Evolutionary conservation across 64 coral and sea anemone genomes (phyloP), one percentile per base, ranked within the genome.

Genomic region (Hydrozoanthus tunicans): DNA sequence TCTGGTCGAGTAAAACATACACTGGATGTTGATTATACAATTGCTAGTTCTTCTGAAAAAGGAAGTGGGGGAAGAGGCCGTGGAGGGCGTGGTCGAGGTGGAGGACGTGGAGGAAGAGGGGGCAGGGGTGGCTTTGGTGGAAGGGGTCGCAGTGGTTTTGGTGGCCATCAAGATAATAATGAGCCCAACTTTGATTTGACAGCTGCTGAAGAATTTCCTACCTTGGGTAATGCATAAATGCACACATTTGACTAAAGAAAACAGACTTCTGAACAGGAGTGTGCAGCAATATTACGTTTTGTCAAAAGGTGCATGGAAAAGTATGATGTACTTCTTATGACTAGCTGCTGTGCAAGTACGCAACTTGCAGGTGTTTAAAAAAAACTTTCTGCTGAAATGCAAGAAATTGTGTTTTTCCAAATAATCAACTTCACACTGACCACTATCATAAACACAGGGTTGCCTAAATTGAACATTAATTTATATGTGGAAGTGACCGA

Each of bases 1-100:
- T 96, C 97, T 57, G 97, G 97, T 11, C 55, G 97, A 80, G 92
- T 99, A 25, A 99, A 99, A 62, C 94, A 99, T 73, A 92, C 91
- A 11, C 53, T 98, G 7, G 82, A 93, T 88, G 67, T 85, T 67
- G 93, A 93, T 43, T 96, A 95, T 64, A 92, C 74, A 3, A 78
- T 96, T 88, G 90, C 91, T 43, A 2, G 32, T 43, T 43, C 32
- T 43, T 96, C 93, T 59, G 55, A 92, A 51, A 91, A 92, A 84
- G 78, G 71, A 53, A 66, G 77, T 11, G 32, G 91, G 7, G 88
- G 93, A 9, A 74, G 88, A 51, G 78, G 89, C 17, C 64, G 89
- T 17, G 61, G 95, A 84, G 78, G 94, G 57, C 90, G 93, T 8
- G 70, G 93, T 25, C 69, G 95, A 15, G 91, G 96, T 58, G 91